Evolutionary conservation across 2,113 vertebrate species (phyloP).

Genomic region (Collichthys lucidus): DNA sequence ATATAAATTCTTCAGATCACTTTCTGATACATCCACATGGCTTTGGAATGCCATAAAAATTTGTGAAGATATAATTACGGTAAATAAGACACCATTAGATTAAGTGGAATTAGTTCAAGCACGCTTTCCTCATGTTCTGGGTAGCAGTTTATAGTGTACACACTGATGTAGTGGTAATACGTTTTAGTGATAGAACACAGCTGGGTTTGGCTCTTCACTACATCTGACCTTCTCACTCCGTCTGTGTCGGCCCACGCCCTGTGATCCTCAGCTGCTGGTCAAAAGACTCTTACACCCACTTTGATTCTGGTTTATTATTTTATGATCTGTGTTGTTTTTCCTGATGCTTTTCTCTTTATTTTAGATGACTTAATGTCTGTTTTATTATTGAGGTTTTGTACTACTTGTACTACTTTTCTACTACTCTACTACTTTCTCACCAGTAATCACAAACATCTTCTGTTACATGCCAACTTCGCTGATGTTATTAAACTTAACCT

Average conservation of each 20-base stretch:
- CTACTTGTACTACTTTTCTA: neutral
- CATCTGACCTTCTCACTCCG: constrained; percentile 15
- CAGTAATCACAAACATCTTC: neutral
- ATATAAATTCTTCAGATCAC: neutral
- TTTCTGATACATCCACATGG: neutral
- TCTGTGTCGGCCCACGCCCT: neutral
- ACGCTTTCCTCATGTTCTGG: neutral
- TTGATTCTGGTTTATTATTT: neutral
- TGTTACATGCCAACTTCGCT: neutral
- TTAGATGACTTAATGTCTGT: neutral
- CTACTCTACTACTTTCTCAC: neutral
- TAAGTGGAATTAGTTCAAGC: neutral
- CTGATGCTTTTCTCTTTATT: neutral
- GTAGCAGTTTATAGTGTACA: neutral
- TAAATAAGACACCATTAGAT: constrained; percentile 13
- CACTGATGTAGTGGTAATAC: neutral
- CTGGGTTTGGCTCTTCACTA: constrained; percentile 1
- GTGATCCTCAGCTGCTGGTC: neutral
- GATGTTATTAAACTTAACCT: neutral
- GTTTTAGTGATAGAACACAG: constrained; percentile 18
- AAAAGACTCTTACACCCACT: constrained; percentile 1
- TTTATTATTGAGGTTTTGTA: neutral
- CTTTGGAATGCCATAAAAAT: constrained; percentile 2
- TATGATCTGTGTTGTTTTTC: neutral
- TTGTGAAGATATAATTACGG: neutral